phyloP scores from a whole-genome alignment of 2,797 vertebrate genomes.

The Gymnodraco acuticeps region DNA sequence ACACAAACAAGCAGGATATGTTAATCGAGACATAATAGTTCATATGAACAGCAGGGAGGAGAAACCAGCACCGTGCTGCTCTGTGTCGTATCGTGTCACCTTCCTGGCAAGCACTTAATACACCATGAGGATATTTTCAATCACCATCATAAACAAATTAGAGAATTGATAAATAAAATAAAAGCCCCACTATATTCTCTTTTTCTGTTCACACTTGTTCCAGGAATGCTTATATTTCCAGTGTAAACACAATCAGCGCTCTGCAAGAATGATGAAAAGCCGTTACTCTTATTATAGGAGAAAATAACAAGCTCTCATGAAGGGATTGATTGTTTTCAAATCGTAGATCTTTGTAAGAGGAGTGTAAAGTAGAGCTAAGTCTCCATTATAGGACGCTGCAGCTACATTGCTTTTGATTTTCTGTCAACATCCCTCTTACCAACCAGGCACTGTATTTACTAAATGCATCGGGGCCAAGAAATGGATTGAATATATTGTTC shows the following conservation, averaged over 20 bases:
- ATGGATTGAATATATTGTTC: constrained; percentile 83
- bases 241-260: constrained; percentile 78
- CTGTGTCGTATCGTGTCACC: constrained; percentile 56
- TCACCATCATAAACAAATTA: constrained; percentile 64
- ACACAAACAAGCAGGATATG: not conserved
- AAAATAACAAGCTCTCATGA: constrained; percentile 87
- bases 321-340: constrained; percentile 88
- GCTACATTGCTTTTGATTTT: constrained; percentile 87
- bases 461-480: constrained; percentile 82
- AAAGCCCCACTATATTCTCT: constrained; percentile 64
- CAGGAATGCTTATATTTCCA: constrained; percentile 72
- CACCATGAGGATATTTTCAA: constrained; percentile 62
- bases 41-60: constrained; percentile 52
- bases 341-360: constrained; percentile 86
- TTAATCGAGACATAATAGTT: constrained; percentile 50
- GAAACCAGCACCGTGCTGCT: constrained; percentile 35
- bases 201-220: constrained; percentile 60
- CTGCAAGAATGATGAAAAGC: constrained; percentile 81
- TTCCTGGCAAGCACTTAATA: constrained; percentile 55
- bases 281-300: constrained; percentile 83
- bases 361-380: constrained; percentile 88
- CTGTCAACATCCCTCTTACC: constrained; percentile 86
- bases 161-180: constrained; percentile 60
- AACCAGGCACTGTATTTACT: constrained; percentile 81
- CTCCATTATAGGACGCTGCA: constrained; percentile 83